Evolutionary conservation across 2,797 vertebrate genomes (phyloP).

Genomic region (Eurystomus glaucurus): DNA sequence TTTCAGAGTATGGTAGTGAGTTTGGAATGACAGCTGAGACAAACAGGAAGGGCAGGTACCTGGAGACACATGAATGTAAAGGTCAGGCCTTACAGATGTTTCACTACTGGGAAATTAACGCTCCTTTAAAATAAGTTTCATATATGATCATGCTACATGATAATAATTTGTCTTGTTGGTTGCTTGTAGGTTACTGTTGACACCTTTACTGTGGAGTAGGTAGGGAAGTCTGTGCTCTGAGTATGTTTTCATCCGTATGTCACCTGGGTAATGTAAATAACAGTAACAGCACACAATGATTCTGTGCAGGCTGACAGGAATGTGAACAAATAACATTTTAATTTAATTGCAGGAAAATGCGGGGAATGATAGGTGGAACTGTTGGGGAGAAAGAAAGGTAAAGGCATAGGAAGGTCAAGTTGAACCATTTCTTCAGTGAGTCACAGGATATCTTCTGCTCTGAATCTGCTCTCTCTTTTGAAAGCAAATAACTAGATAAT

Average conservation of each 20-base stretch:
- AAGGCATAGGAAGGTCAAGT: neutral
- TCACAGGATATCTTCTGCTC: slow-evolving; percentile 19
- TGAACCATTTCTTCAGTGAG: slow-evolving; percentile 10
- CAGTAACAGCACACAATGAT: neutral
- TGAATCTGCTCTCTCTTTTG: neutral
- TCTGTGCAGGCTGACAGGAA: neutral
- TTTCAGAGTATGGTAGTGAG: neutral
- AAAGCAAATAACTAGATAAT: slow-evolving; percentile 31
- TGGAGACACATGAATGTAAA: fast-evolving
- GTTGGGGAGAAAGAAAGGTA: neutral
- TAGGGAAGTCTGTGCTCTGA: neutral
- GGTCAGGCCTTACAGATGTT: neutral
- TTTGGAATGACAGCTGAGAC: neutral
- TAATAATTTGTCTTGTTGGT: neutral
- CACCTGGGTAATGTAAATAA: neutral
- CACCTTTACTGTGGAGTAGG: neutral
- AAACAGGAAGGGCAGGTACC: neutral
- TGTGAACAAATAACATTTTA: neutral
- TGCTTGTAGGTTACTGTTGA: neutral
- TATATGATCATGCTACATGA: neutral
- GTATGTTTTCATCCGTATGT: neutral
- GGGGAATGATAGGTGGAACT: neutral
- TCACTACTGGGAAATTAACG: neutral
- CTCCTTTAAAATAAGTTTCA: neutral
- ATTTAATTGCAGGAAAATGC: neutral